Evolutionary conservation across 1,140 invertebrate species (phyloP), one percentile per base, ranked within the genome.

Genomic region (Euglossa dilemma): DNA sequence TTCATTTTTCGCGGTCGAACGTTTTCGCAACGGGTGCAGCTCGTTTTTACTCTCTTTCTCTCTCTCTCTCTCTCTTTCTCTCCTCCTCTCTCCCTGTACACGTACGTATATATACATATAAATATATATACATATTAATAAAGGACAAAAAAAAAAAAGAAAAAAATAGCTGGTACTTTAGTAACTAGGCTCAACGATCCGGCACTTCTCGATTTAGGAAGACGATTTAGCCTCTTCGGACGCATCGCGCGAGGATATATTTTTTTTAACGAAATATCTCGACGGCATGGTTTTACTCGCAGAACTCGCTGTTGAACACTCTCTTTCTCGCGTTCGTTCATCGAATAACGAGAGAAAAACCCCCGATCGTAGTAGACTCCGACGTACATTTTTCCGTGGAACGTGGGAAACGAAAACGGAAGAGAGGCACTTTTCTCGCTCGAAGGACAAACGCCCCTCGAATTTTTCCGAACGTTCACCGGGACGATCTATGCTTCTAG

Each of bases 161-260:
- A 72, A 61, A 59, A 36, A 71, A 50, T 72, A 72, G 69, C n/a
- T 79, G 45, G 50, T 80, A 80, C 20, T 59, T 61, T 77, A 78
- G 80, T 14, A 61, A 66, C 25, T 71, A 83, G 57, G 66, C 81
- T 79, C 75, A 76, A 78, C 81, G 81, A 83, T 83, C 81, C 75
- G 76, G 59, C 82, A 64, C 52, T 83, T 83, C 57, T 77, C 28
- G 70, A 63, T 70, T 43, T 36, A 54, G 36, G 43, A 45, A 74
- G 47, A 67, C 52, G 61, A 57, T 45, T 64, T 81, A 64, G 79
- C 71, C 61, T 45, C n/a, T 67, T 16, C 43, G 47, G 11, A 47
- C 45, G 47, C 57, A 36, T 64, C 70, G 71, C 71, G 71, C 80
- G 80, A 75, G 72, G 72, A 82, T 82, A 82, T 82, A 82, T 82